Evolutionary conservation across 1,140 invertebrate genomes (phyloP).

Genomic region (Drosophila grimshawi): DNA sequence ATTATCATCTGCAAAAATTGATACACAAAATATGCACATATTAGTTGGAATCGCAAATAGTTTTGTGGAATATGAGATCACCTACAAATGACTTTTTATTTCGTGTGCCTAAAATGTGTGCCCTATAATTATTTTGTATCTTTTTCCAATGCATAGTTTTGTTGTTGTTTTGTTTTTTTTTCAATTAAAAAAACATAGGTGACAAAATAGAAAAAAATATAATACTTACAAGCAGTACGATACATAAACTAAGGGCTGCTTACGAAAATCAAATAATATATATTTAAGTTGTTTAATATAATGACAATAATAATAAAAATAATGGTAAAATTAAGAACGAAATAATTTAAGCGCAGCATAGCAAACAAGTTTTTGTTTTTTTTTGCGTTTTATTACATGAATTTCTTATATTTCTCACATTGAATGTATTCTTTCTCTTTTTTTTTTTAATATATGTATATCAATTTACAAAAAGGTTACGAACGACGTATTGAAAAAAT

Average conservation of each 20-base stretch:
- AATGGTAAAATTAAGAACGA: slow-evolving; percentile 8
- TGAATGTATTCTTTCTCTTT: slow-evolving; percentile 59
- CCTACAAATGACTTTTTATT: slow-evolving; percentile 4
- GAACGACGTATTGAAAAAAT: slow-evolving; percentile 73
- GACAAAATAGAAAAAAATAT: slow-evolving; percentile 43
- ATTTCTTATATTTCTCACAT: slow-evolving; percentile 78
- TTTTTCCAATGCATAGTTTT: slow-evolving; percentile 10
- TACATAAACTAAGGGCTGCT: slow-evolving; percentile 53
- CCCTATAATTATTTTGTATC: slow-evolving; percentile 39
- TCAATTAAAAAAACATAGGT: slow-evolving; percentile 19
- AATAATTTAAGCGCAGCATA: slow-evolving; percentile 50
- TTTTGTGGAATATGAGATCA: background rate
- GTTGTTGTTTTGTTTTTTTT: slow-evolving; percentile 14
- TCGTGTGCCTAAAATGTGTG: slow-evolving; percentile 56
- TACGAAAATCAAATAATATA: slow-evolving; percentile 55
- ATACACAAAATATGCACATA: slow-evolving; percentile 28
- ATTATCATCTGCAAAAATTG: slow-evolving; percentile 61
- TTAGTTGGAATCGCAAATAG: slow-evolving; percentile 24
- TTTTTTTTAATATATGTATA: slow-evolving; percentile 24
- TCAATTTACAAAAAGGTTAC: slow-evolving; percentile 77
- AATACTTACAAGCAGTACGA: slow-evolving; percentile 78
- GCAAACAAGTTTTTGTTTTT: slow-evolving; percentile 66
- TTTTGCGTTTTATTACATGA: slow-evolving; percentile 80
- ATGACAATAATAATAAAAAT: slow-evolving; percentile 36
- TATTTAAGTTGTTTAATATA: slow-evolving; percentile 8